Conservation (phyloP, 2,797 vertebrate genomes). For the Helarctos malayanus region DNA sequence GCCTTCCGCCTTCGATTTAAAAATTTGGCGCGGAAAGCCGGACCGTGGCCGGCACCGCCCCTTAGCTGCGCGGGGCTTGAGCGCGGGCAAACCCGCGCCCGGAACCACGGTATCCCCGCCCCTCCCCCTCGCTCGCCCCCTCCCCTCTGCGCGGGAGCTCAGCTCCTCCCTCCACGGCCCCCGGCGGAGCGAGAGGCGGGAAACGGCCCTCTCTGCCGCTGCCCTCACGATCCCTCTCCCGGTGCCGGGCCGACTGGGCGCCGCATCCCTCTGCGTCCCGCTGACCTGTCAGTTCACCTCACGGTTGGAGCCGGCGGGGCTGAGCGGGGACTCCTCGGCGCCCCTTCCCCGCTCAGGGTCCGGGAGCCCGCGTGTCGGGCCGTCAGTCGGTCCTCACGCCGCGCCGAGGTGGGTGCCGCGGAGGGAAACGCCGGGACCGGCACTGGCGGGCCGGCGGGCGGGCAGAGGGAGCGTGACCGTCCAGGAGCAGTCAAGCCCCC, state of each 20-base stretch:
- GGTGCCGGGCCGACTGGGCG: neutral
- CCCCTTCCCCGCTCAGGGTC: neutral
- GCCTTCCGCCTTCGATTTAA: constrained; percentile 85
- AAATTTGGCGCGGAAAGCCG: constrained; percentile 85
- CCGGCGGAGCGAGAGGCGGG: constrained; percentile 73
- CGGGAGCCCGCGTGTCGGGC: constrained; percentile 46
- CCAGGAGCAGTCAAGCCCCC: constrained; percentile 80
- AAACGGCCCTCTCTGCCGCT: constrained; percentile 58
- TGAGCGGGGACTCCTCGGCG: neutral
- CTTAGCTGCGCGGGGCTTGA: constrained; percentile 72
- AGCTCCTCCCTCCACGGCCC: constrained; percentile 80
- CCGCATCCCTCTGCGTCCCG: constrained; percentile 38
- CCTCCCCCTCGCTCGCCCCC: constrained; percentile 77
- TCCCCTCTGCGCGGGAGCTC: constrained; percentile 80
- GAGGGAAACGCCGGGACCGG: constrained; percentile 35
- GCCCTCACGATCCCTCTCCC: neutral
- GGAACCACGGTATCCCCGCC: constrained; percentile 48
- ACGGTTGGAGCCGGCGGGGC: constrained; percentile 28
- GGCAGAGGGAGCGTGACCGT: constrained; percentile 75
- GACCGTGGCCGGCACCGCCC: constrained; percentile 71
- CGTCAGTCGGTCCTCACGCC: constrained; percentile 52
- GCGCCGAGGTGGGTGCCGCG: constrained; percentile 76
- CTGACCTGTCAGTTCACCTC: constrained; percentile 75
- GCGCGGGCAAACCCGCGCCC: constrained; percentile 82
- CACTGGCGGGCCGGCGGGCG: constrained; percentile 66